Evolutionary conservation across 1,140 invertebrate genomes (phyloP), one percentile per base, ranked within the genome.

Genomic region (Hyphantria cunea): DNA sequence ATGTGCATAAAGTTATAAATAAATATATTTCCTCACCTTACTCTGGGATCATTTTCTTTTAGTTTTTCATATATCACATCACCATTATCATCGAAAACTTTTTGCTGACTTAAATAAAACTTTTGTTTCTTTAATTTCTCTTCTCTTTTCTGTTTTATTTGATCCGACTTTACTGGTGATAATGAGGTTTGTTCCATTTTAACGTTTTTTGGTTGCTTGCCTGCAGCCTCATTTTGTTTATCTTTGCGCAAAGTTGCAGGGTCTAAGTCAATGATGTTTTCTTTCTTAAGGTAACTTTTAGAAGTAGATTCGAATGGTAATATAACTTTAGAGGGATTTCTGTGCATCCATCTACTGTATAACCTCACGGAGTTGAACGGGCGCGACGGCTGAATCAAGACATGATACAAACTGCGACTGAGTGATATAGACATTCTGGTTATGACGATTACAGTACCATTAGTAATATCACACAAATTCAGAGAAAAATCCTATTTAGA

Each of bases 11-110:
- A n/a, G n/a, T n/a, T n/a, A n/a, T n/a, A n/a, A n/a, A n/a, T n/a
- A n/a, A n/a, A 25, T 25, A 3, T 25, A 25, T 25, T 25, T 25
- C 5, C 58, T 73, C 82, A 92, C 89, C 87, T 88, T 48, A 93
- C 76, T 69, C 85, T 78, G 2, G 80, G 54, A 84, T 93, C 92
- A 74, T 92, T 92, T 53, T 92, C 84, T 66, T 89, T 89, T 70
- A 92, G 78, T 78, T 93, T 93, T 56, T 91, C 91, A 77, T 90
- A 93, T 53, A 92, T 80, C 61, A 92, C 80, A 64, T 92, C 85
- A 62, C 90, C 90, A 58, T 92, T 83, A 51, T 87, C 77, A 82
- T 92, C 89, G 76, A 93, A 90, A 15, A 92, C 84, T 67, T 91
- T 92, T 66, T 86, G 76, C 51, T 88, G 84, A 17, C 78, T 89